Evolutionary conservation across 2,888 invertebrate species (phyloP).

Genomic region (Busseola fusca): DNA sequence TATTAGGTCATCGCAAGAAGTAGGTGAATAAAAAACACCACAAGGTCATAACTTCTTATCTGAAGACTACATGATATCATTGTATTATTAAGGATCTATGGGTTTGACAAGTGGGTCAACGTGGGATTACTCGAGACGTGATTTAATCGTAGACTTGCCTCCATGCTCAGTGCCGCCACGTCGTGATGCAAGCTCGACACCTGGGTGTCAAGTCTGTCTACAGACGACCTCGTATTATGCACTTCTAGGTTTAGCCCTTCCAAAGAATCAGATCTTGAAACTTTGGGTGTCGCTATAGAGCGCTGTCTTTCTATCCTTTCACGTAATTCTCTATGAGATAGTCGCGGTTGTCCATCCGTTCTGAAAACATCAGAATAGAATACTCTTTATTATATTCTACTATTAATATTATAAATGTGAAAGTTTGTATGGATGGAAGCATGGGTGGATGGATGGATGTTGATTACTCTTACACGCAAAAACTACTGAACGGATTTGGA

Average conservation of each 20-base stretch:
- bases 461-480: too few relatives aligned
- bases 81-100: constrained; percentile 45
- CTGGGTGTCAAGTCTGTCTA: constrained; percentile 94
- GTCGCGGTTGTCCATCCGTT: constrained; percentile 78
- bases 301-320: constrained; percentile 92
- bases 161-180: constrained; percentile 95
- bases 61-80: constrained; percentile 59
- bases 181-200: constrained; percentile 95
- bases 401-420: too few relatives aligned
- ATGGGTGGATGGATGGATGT: too few relatives aligned
- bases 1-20: constrained; percentile 15
- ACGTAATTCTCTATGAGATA: constrained; percentile 86
- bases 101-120: constrained; percentile 28
- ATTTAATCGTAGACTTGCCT: constrained; percentile 85
- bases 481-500: too few relatives aligned
- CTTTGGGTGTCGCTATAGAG: constrained; percentile 89
- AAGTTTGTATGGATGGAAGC: too few relatives aligned
- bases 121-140: constrained; percentile 36
- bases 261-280: constrained; percentile 88
- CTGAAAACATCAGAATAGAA: constrained; percentile 64
- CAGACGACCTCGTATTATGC: constrained; percentile 86
- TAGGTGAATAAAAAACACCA: constrained; percentile 16
- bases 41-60: constrained; percentile 47
- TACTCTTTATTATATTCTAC: neutral
- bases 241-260: constrained; percentile 90